A percentile compares a stretch with the other conserved stretches of the same genome.
These are phyloP conservation scores for Mugil cephalus DNA, from an alignment of 2,113 vertebrate species.

Conservation along the genomic window DNA sequence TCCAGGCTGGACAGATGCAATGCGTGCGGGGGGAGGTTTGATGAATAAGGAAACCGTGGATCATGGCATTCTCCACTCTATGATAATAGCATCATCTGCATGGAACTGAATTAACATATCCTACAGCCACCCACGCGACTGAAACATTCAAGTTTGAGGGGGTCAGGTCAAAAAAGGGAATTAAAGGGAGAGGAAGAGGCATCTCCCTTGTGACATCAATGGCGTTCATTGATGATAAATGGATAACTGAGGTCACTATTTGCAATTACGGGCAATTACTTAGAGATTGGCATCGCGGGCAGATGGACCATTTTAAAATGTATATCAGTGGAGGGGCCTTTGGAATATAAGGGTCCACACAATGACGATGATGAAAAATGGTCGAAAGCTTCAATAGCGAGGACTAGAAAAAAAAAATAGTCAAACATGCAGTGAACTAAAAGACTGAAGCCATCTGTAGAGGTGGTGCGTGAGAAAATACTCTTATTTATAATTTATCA, in stretches of 20 bases:
- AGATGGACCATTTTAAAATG: conserved; percentile 10
- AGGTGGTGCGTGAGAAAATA: not conserved
- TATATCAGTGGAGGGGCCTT: conserved; percentile 1
- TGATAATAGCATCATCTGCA: conserved; percentile 78
- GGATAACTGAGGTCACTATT: conserved; percentile 58
- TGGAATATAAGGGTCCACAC: conserved; percentile 2
- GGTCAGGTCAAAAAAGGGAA: conserved; percentile 69
- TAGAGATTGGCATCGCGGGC: conserved; percentile 18
- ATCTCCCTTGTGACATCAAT: conserved; percentile 62
- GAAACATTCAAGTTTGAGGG: conserved; percentile 53
- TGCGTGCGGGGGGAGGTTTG: conserved; percentile 62
- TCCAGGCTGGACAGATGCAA: conserved; percentile 73
- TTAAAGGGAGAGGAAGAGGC: conserved; percentile 52
- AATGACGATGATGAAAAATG: not conserved
- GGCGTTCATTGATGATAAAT: conserved; percentile 58
- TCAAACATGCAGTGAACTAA: not conserved
- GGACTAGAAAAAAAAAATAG: not conserved
- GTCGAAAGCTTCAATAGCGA: not conserved
- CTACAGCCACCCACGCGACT: conserved; percentile 75
- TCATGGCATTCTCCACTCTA: conserved; percentile 63
- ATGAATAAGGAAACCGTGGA: conserved; percentile 76
- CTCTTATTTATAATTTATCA: conserved; percentile 40
- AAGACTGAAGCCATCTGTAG: not conserved
- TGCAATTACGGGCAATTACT: conserved; percentile 61
- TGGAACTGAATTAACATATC: conserved; percentile 73